Evolutionary conservation across 2,888 invertebrate genomes (phyloP), one percentile per base, ranked within the genome.

Genomic region (Eristalis pertinax): DNA sequence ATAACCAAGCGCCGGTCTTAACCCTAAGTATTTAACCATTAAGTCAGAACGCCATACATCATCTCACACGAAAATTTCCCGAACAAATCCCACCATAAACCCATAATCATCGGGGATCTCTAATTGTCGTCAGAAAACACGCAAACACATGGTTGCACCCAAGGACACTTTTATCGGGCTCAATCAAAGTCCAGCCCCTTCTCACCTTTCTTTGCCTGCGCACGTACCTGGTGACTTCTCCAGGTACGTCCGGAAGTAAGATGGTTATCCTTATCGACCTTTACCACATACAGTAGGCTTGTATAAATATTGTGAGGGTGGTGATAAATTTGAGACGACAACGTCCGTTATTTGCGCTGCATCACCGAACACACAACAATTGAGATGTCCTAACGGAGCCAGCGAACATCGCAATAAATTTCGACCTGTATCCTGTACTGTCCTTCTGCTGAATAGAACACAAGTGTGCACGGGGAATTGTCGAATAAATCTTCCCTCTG

Each of bases 291-390:
- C 81, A 77, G 85, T 73, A 81, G 85, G 82, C 82, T 50, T 50
- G 19, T 82, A 77, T 58, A 76, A 60, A 70, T 72, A 77, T 74
- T 68, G 74, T 62, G 82, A 26, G 69, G 65, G 65, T 58, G 24
- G 15, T 68, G 68, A 73, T 74, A 85, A 81, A 85, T 82, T 62
- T 77, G 69, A 82, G 73, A 85, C 85, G 81, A 32, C 32, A 32
- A 78, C 77, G 77, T 82, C 85, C 85, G 85, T 85, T 85, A 77
- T 81, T 77, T 81, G 81, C 73, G 73, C 4, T n/a, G 32, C 84
- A 84, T 64, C 81, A 73, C 19, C 62, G 73, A 63, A 13, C n/a
- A 43, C 81, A 64, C 58, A 68, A 76, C 64, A 80, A 73, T 81
- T 78, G 78, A 78, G 73, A 73, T 74, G 68, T 64, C 50, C 68